phyloP scores from a whole-genome alignment of 2,113 vertebrate species.

The Microtus montanus region DNA sequence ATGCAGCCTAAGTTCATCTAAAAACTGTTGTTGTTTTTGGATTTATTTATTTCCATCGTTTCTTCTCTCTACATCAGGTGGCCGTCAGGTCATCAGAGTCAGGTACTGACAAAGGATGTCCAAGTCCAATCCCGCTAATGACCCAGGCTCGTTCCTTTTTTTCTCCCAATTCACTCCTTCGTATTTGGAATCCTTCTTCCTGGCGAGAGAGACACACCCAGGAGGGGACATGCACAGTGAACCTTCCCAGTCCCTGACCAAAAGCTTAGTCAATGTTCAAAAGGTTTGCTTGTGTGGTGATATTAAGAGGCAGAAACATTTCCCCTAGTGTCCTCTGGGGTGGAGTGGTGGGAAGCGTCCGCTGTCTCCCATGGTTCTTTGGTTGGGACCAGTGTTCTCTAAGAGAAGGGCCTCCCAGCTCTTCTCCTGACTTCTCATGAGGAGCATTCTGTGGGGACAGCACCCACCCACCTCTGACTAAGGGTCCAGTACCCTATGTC shows the following conservation, averaged over 20 bases:
- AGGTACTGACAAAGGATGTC: neutral
- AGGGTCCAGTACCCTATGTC: neutral
- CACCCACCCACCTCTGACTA: neutral
- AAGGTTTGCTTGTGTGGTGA: accelerated
- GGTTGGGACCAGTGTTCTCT: neutral
- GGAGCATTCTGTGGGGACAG: neutral
- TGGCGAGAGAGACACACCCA: neutral
- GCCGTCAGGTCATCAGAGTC: neutral
- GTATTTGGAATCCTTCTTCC: neutral
- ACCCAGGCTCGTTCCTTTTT: neutral
- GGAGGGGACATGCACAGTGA: neutral
- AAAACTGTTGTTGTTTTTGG: neutral
- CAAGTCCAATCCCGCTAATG: neutral
- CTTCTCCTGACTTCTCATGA: neutral
- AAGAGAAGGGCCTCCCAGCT: neutral
- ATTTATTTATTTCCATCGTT: neutral
- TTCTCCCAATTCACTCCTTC: neutral
- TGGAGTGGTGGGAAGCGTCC: neutral
- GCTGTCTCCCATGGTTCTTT: neutral
- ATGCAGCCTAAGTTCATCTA: neutral
- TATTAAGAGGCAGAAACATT: neutral
- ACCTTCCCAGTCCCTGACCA: neutral
- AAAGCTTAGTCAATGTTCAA: neutral
- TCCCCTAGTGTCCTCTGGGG: neutral
- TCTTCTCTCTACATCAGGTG: neutral